Evolutionary conservation across 2,888 invertebrate genomes (phyloP).

Genomic region (Sylvicola cinctus): DNA sequence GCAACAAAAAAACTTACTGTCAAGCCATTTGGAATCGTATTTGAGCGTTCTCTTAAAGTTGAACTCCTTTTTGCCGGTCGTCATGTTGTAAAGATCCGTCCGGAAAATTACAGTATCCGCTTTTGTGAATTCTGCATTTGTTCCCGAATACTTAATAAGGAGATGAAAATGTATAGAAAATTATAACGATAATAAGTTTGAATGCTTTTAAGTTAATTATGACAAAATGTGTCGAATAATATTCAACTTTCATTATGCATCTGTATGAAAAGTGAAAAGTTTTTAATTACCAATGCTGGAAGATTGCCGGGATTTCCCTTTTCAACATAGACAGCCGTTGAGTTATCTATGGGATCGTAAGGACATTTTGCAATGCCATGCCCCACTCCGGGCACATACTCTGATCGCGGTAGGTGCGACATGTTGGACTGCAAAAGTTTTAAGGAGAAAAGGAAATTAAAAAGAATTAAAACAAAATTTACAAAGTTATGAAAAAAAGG

Average conservation of each 20-base stretch:
- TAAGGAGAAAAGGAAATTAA: too few relatives aligned
- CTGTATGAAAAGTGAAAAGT: too few relatives aligned
- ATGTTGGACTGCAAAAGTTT: constrained; percentile 72
- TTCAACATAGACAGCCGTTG: constrained; percentile 94
- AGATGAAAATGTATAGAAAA: too few relatives aligned
- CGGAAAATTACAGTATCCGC: constrained; percentile 96
- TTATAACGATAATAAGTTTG: too few relatives aligned
- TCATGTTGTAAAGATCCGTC: constrained; percentile 81
- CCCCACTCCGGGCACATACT: constrained; percentile 81
- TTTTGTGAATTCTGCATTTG: constrained; percentile 93
- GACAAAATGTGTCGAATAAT: too few relatives aligned
- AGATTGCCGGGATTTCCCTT: constrained; percentile 83
- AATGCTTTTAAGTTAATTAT: too few relatives aligned
- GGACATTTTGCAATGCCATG: constrained; percentile 94
- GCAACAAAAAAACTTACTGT: too few relatives aligned
- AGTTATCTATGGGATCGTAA: constrained; percentile 94
- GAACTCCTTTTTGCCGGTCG: constrained; percentile 66
- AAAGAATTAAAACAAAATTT: constrained; percentile 11
- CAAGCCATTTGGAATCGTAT: constrained; percentile 95
- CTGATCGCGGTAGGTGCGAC: constrained; percentile 71
- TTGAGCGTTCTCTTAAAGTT: constrained; percentile 87
- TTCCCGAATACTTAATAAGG: constrained; percentile 90
- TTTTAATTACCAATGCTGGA: constrained; percentile 60
- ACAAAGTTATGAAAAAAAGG: too few relatives aligned
- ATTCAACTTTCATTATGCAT: too few relatives aligned